phyloP scores from a whole-genome alignment of 2,797 vertebrate genomes.

The Hydrocynus forskahlii region DNA sequence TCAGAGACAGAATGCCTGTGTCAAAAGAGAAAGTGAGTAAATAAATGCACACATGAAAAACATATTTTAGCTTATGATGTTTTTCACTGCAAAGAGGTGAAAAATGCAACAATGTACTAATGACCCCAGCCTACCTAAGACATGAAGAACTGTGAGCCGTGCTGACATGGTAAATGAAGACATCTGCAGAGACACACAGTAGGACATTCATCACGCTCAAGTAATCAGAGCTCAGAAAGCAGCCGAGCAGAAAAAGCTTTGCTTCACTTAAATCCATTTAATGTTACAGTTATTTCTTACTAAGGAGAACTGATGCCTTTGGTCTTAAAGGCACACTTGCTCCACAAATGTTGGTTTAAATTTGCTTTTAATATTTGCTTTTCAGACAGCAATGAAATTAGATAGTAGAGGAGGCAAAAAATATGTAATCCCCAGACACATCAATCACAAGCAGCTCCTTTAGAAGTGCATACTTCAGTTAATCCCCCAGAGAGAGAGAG shows the following conservation, averaged over 20 bases:
- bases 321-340: background rate
- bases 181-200: slow-evolving; percentile 53
- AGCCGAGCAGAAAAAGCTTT: background rate
- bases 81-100: background rate
- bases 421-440: slow-evolving; percentile 50
- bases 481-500: slow-evolving; percentile 37
- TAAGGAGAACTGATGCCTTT: background rate
- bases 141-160: slow-evolving; percentile 52
- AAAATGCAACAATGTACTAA: background rate
- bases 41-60: background rate
- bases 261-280: slow-evolving; percentile 3
- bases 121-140: slow-evolving; percentile 57
- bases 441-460: slow-evolving; percentile 43
- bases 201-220: slow-evolving; percentile 19
- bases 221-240: background rate
- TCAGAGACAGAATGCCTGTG: slow-evolving; percentile 61
- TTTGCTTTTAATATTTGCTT: slow-evolving; percentile 17
- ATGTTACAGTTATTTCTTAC: background rate
- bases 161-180: slow-evolving; percentile 57
- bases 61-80: background rate
- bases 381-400: slow-evolving; percentile 29
- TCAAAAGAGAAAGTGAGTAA: slow-evolving; percentile 2
- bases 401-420: slow-evolving; percentile 43
- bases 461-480: slow-evolving; percentile 48
- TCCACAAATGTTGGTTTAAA: background rate